Conservation (phyloP, 2,113 vertebrate species). For the Dicrurus megarhynchus region DNA sequence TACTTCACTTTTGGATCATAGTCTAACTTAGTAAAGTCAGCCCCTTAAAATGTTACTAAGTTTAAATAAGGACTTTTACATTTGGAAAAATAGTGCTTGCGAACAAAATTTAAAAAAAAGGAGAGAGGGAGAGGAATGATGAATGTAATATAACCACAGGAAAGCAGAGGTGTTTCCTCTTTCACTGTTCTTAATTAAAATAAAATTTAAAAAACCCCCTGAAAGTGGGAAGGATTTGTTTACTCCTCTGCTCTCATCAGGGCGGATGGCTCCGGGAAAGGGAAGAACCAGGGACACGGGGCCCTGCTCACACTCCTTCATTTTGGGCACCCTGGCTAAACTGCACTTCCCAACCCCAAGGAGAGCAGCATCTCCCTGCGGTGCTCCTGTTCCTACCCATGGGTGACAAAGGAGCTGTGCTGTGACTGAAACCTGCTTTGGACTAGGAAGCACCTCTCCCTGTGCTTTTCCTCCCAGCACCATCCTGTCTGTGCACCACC, state of each 20-base stretch:
- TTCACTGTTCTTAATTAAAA: conserved; percentile 23
- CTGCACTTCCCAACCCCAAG: background rate
- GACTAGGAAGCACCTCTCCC: background rate
- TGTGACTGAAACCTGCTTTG: background rate
- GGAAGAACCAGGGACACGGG: background rate
- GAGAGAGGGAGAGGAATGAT: background rate
- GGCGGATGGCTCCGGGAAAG: background rate
- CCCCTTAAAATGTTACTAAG: background rate
- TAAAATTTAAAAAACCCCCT: background rate
- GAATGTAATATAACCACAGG: conserved; percentile 2
- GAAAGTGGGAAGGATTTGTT: background rate
- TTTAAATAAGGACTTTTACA: conserved; percentile 18
- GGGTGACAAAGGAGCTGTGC: background rate
- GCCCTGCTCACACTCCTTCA: background rate
- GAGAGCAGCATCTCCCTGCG: background rate
- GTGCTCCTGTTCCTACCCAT: no score
- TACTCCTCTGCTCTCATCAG: background rate
- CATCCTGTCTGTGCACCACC: background rate
- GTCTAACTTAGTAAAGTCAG: conserved; percentile 8
- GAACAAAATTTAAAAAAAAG: background rate
- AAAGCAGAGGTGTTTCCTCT: conserved; percentile 41
- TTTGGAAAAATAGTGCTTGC: background rate
- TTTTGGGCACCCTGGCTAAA: background rate
- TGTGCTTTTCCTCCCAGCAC: background rate
- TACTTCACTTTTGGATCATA: background rate